phyloP scores from a whole-genome alignment of 2,888 invertebrate species.

The Pteria penguin region DNA sequence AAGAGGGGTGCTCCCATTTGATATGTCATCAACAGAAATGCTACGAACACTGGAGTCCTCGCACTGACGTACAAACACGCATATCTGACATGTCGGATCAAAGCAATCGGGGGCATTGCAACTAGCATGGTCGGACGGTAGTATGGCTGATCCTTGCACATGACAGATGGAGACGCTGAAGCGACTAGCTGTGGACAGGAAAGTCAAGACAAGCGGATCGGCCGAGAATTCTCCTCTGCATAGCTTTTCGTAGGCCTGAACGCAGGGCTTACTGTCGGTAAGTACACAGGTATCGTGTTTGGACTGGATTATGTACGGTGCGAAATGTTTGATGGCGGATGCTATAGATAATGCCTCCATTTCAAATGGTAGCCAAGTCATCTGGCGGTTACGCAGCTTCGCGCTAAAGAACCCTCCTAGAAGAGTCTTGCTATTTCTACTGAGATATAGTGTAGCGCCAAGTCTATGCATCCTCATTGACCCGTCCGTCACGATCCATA shows the following conservation, averaged over 20 bases:
- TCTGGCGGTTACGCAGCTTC: slow-evolving; percentile 53
- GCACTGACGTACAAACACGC: not conserved
- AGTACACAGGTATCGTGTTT: slow-evolving; percentile 38
- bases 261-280: slow-evolving; percentile 57
- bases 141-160: not conserved
- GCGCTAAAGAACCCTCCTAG: slow-evolving; percentile 60
- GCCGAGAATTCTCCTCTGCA: slow-evolving; percentile 4
- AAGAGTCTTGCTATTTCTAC: slow-evolving; percentile 25
- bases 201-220: not conserved
- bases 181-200: not conserved
- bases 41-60: slow-evolving; percentile 31
- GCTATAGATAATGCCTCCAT: slow-evolving; percentile 55
- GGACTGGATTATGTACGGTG: slow-evolving; percentile 50
- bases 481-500: slow-evolving; percentile 24
- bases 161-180: not conserved
- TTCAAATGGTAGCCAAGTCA: slow-evolving; percentile 56
- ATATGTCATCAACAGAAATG: slow-evolving; percentile 35
- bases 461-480: slow-evolving; percentile 29
- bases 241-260: slow-evolving; percentile 53
- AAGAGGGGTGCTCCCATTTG: not conserved
- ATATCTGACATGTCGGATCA: not conserved
- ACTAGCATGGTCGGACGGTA: not conserved
- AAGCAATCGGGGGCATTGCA: not conserved
- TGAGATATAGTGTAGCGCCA: slow-evolving; percentile 55
- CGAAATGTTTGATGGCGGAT: slow-evolving; percentile 51